Conservation (phyloP, 2,797 vertebrate genomes). For the Microchirus variegatus region DNA sequence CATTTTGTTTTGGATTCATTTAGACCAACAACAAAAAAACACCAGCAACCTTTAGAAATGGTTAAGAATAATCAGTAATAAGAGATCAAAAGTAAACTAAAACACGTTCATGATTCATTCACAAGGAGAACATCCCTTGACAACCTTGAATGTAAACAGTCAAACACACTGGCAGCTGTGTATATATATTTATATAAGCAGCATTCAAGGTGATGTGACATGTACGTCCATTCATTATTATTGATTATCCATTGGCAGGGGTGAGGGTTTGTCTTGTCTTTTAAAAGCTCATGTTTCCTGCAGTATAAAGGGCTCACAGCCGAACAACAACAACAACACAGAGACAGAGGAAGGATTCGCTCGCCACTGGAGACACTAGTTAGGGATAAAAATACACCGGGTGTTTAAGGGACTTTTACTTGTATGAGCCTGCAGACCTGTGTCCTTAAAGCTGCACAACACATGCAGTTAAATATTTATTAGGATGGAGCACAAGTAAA, state of each 20-base stretch:
- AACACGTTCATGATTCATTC: too few species aligned
- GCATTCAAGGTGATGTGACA: not conserved
- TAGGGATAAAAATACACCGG: not conserved
- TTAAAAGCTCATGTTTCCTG: constrained; percentile 23
- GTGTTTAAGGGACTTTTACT: not conserved
- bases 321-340: constrained; percentile 1
- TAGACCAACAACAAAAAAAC: too few species aligned
- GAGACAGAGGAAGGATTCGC: not conserved
- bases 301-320: constrained; percentile 16
- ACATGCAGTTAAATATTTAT: constrained; percentile 4
- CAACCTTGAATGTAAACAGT: too few species aligned
- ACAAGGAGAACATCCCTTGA: too few species aligned
- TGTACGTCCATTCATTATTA: not conserved
- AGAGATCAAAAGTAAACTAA: too few species aligned
- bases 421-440: too few species aligned
- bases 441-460: too few species aligned
- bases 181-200: too few species aligned
- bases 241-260: not conserved
- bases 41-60: too few species aligned
- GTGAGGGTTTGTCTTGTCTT: constrained; percentile 7
- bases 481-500: not conserved
- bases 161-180: too few species aligned
- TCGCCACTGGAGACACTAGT: not conserved
- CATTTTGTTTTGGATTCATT: too few species aligned
- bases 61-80: too few species aligned